A percentile compares a stretch with the other conserved stretches of the same genome.
Evolutionary conservation across 2,113 vertebrate genomes (phyloP).

Genomic region (Cololabis saira): DNA sequence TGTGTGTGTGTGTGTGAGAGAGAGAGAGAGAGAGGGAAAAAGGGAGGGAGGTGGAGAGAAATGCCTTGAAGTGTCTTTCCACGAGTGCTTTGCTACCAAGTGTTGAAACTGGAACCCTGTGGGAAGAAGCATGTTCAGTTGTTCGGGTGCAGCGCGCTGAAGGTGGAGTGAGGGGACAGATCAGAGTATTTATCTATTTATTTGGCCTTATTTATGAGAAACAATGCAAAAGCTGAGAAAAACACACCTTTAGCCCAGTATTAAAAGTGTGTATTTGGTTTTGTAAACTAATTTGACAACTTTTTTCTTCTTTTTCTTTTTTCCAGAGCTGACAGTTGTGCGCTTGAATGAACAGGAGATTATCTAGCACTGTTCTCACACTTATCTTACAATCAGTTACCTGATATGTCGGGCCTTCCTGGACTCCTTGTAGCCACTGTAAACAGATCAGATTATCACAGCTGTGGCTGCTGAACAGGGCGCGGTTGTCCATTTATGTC

Average conservation of each 20-base stretch:
- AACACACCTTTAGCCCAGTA: background rate
- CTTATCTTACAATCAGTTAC: constrained; percentile 67
- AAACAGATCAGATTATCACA: constrained; percentile 65
- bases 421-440: constrained; percentile 55
- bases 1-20: background rate
- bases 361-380: constrained; percentile 65
- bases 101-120: constrained; percentile 83
- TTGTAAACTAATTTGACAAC: background rate
- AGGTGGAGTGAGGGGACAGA: constrained; percentile 41
- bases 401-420: constrained; percentile 65
- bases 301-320: background rate
- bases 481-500: constrained; percentile 35
- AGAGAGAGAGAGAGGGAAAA: background rate
- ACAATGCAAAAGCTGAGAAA: background rate
- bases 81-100: constrained; percentile 71
- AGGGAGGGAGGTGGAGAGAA: background rate
- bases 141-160: constrained; percentile 55
- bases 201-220: constrained; percentile 5
- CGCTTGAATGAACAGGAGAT: constrained; percentile 43
- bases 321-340: constrained; percentile 15
- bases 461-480: constrained; percentile 45
- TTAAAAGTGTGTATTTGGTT: background rate
- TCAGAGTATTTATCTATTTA: constrained; percentile 13
- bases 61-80: constrained; percentile 69
- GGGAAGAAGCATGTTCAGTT: constrained; percentile 81